Conservation (phyloP, 1,140 invertebrate genomes). For the Trichogramma pretiosum region DNA sequence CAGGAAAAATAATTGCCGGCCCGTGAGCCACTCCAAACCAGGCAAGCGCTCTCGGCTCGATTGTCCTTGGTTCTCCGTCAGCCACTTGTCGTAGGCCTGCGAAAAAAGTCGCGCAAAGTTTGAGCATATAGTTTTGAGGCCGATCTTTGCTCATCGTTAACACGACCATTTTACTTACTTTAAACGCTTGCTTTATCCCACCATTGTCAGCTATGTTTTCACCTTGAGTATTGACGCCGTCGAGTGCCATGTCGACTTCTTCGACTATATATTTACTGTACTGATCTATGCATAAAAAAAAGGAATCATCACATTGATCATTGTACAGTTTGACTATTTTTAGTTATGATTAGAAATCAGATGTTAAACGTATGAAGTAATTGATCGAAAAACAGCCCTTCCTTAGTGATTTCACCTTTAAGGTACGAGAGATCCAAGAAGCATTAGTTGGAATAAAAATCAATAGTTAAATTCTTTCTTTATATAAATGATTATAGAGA, state of each 20-base stretch:
- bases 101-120: too few species aligned
- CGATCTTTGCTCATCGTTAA: not conserved
- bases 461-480: too few species aligned
- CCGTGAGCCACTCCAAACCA: constrained; percentile 63
- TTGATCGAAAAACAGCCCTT: too few species aligned
- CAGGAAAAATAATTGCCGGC: constrained; percentile 71
- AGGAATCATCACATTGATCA: too few species aligned
- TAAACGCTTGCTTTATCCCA: constrained; percentile 75
- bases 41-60: constrained; percentile 57
- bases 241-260: constrained; percentile 52
- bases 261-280: constrained; percentile 58
- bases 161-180: constrained; percentile 44
- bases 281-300: constrained; percentile 51
- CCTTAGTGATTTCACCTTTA: too few species aligned
- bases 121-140: too few species aligned
- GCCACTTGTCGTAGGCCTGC: constrained; percentile 59
- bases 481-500: not conserved
- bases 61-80: constrained; percentile 42
- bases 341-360: too few species aligned
- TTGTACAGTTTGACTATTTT: too few species aligned
- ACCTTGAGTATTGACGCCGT: constrained; percentile 58
- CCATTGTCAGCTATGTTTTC: constrained; percentile 90
- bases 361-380: too few species aligned
- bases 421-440: too few species aligned
- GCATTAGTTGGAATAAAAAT: too few species aligned